Percentiles rank a stretch among this genome's conserved stretches.
phyloP scores from a whole-genome alignment of 2,797 vertebrate species.

The Acipenser oxyrinchus region DNA sequence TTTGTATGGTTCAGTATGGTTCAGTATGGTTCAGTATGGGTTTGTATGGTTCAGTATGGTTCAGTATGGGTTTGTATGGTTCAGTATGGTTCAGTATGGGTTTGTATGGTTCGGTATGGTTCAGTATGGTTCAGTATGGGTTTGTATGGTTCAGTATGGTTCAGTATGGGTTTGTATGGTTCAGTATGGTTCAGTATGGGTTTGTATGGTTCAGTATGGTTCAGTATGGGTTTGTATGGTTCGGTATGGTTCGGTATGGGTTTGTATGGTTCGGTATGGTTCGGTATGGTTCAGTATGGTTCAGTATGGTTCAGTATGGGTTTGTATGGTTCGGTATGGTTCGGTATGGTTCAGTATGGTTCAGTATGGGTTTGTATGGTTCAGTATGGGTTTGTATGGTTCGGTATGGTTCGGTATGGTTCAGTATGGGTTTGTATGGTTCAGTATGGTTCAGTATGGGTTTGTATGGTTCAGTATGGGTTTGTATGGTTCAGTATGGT shows the following conservation, averaged over 20 bases:
- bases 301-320: background rate
- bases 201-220: background rate
- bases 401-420: background rate
- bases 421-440: background rate
- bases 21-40: background rate
- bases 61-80: too few species aligned
- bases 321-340: too few species aligned
- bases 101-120: too few species aligned
- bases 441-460: too few species aligned
- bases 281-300: background rate
- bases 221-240: background rate
- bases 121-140: background rate
- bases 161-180: too few species aligned
- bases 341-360: too few species aligned
- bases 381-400: background rate
- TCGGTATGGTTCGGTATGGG: too few species aligned
- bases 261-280: background rate
- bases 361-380: background rate
- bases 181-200: too few species aligned
- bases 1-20: too few species aligned
- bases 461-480: background rate
- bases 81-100: background rate
- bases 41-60: background rate
- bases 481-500: background rate
- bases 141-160: background rate